phyloP scores from a whole-genome alignment of 2,113 vertebrate species.

The Clinocottus analis region DNA sequence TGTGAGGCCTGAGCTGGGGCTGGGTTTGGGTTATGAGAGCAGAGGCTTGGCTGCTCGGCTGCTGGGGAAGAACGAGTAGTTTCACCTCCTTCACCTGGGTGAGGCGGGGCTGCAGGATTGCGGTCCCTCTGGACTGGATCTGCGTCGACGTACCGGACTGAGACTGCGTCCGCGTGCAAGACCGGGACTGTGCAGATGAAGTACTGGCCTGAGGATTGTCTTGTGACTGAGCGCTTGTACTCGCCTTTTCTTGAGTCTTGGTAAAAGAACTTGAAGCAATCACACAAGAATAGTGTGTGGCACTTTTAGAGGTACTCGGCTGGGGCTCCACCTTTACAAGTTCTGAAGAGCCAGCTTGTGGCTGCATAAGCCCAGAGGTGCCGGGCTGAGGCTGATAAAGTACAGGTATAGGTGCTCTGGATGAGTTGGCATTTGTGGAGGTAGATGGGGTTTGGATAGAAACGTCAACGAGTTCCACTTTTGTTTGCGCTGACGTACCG shows the following conservation, averaged over 20 bases:
- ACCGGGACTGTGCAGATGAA: slow-evolving; percentile 55
- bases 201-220: slow-evolving; percentile 69
- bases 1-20: slow-evolving; percentile 23
- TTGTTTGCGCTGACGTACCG: slow-evolving; percentile 29
- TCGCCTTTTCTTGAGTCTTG: slow-evolving; percentile 38
- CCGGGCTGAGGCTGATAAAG: slow-evolving; percentile 45
- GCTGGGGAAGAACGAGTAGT: slow-evolving; percentile 44
- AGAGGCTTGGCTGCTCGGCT: slow-evolving; percentile 42
- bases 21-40: slow-evolving; percentile 42
- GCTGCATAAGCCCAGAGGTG: slow-evolving; percentile 54
- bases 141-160: slow-evolving; percentile 49
- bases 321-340: background rate
- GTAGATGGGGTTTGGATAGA: slow-evolving; percentile 61
- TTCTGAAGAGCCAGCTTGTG: slow-evolving; percentile 35
- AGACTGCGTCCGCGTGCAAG: slow-evolving; percentile 15
- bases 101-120: background rate
- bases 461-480: slow-evolving; percentile 34
- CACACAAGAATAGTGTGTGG: slow-evolving; percentile 6
- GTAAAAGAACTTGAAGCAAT: slow-evolving; percentile 31
- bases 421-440: slow-evolving; percentile 51
- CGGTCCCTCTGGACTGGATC: background rate
- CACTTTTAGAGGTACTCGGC: slow-evolving; percentile 26
- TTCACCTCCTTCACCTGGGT: slow-evolving; percentile 29
- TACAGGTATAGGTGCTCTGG: slow-evolving; percentile 6
- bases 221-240: slow-evolving; percentile 30